These are phyloP conservation scores for rat (Rattus norvegicus) DNA, from an alignment of 2,113 vertebrate genomes.

Conservation along the genomic window GRCr8 NC_086022.1:48176501-48177000, in stretches of 20 bases:
- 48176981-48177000: neutral
- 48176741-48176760: neutral
- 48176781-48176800: neutral
- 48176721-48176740: neutral
- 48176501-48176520: neutral
- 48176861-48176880: neutral
- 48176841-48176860: neutral
- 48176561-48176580: constrained; percentile 1
- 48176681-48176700: neutral
- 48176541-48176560: neutral
- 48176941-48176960: neutral
- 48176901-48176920: neutral
- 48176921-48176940: neutral
- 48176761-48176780: neutral
- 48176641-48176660: neutral
- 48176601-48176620: neutral
- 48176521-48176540: neutral
- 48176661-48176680: neutral
- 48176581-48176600: neutral
- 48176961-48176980: neutral
- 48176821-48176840: neutral
- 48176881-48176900: constrained; percentile 16
- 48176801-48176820: neutral
- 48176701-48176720: neutral
- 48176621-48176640: no score